phyloP scores from a whole-genome alignment of 2,888 invertebrate species.

The Nymphalis c-album region DNA sequence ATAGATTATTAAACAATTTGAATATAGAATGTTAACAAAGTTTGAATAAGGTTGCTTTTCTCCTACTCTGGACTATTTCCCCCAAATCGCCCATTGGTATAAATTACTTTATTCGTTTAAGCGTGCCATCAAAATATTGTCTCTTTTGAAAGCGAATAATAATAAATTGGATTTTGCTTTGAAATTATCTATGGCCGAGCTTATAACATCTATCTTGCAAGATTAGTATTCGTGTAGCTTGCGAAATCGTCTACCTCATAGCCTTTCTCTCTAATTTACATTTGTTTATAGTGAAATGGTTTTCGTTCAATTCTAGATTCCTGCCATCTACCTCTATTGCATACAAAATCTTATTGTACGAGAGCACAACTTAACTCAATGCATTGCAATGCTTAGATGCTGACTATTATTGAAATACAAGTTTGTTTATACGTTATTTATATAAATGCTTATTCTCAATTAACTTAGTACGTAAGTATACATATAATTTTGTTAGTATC shows the following conservation, averaged over 20 bases:
- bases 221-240: conserved; percentile 39
- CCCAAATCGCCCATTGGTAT: background rate
- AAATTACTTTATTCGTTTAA: background rate
- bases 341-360: conserved; percentile 27
- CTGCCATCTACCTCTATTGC: conserved; percentile 28
- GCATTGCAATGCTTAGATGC: background rate
- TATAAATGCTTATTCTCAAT: too few relatives aligned
- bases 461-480: too few relatives aligned
- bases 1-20: too few relatives aligned
- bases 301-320: conserved; percentile 29
- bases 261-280: conserved; percentile 42
- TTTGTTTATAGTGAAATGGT: conserved; percentile 36
- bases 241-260: conserved; percentile 36
- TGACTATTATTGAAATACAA: background rate
- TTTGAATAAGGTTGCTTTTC: too few relatives aligned
- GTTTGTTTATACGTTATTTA: too few relatives aligned
- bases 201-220: conserved; percentile 39
- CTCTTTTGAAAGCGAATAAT: conserved; percentile 28
- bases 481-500: too few relatives aligned
- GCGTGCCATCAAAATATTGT: conserved; percentile 14
- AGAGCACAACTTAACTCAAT: background rate
- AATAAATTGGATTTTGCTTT: conserved; percentile 38
- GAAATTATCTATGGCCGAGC: conserved; percentile 38
- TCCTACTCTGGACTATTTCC: too few relatives aligned
- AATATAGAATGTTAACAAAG: too few relatives aligned